phyloP scores from a whole-genome alignment of 2,797 vertebrate species.

The Coendou prehensilis region DNA sequence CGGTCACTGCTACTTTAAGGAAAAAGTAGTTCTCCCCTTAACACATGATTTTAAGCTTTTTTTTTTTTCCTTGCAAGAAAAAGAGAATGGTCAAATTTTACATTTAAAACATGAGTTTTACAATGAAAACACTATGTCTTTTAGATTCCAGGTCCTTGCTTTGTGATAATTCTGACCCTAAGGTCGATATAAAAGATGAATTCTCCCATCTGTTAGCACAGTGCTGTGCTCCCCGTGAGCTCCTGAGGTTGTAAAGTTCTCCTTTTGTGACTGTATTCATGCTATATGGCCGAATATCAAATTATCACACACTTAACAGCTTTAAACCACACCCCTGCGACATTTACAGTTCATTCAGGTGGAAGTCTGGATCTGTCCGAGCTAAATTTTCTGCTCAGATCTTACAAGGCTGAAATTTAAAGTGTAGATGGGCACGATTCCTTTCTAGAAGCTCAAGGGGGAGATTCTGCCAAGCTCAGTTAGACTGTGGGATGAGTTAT shows the following conservation, averaged over 20 bases:
- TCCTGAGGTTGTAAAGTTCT: neutral
- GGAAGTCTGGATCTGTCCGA: neutral
- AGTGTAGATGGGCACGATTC: neutral
- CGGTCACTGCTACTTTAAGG: neutral
- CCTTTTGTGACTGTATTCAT: neutral
- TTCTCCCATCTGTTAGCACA: neutral
- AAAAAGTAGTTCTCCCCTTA: constrained; percentile 33
- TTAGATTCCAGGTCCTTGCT: constrained; percentile 35
- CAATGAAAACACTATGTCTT: neutral
- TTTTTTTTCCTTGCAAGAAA: neutral
- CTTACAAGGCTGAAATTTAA: neutral
- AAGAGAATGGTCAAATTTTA: neutral
- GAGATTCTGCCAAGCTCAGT: neutral
- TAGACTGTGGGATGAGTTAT: neutral
- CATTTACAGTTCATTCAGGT: neutral
- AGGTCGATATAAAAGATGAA: constrained; percentile 26
- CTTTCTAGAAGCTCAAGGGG: neutral
- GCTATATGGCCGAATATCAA: neutral
- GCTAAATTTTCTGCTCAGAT: neutral
- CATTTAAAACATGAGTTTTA: neutral
- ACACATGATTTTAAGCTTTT: neutral
- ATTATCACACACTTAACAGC: neutral
- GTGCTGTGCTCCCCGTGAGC: neutral
- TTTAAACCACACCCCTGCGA: neutral
- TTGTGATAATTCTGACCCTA: neutral